Percentiles rank a stretch among this genome's conserved stretches.
Conservation (phyloP, 1,140 invertebrate species). For the Lucilia sericata region DNA sequence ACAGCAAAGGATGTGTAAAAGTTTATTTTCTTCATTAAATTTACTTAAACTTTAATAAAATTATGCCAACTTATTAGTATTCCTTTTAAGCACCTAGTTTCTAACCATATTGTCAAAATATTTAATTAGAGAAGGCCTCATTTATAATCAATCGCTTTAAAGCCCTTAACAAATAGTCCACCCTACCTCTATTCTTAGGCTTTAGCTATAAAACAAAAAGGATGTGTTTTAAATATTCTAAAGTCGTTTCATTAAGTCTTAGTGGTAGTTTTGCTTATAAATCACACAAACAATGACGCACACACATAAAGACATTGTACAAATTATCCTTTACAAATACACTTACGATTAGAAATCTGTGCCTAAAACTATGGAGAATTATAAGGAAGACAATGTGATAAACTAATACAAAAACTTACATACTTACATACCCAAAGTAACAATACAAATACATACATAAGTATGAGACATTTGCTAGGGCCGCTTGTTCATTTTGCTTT, state of each 20-base stretch:
- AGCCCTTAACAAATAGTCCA: no score
- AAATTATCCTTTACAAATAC: conserved; percentile 4
- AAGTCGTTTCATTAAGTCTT: neutral
- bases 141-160: no score
- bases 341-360: neutral
- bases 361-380: neutral
- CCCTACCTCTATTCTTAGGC: no score
- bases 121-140: no score
- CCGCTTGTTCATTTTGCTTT: neutral
- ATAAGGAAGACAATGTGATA: neutral
- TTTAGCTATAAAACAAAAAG: no score
- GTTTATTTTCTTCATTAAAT: no score
- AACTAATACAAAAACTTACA: neutral
- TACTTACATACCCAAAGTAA: neutral
- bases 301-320: neutral
- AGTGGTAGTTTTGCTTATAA: neutral
- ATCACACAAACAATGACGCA: neutral
- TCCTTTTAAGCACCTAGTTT: no score
- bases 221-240: neutral
- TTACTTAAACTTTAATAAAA: no score
- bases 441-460: no score
- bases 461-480: neutral
- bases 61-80: no score
- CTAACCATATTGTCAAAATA: no score
- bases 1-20: no score